Percentiles rank a stretch among this genome's conserved stretches.
Conservation (phyloP, 2,888 invertebrate species). For the Philopedon plagiatum region DNA sequence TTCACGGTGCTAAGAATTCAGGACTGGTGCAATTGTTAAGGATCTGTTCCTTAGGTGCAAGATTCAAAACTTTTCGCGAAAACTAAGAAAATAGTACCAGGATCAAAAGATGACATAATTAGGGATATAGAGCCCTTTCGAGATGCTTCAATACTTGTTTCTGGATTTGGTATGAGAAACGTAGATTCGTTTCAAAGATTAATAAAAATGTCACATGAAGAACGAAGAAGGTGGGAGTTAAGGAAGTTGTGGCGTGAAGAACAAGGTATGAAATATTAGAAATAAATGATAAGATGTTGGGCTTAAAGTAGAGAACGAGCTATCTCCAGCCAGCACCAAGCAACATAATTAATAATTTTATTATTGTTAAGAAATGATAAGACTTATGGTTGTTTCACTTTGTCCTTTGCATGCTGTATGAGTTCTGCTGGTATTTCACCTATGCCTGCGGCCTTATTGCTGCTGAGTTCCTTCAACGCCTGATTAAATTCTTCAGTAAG, state of each 20-base stretch:
- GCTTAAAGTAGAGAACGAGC: too few species aligned
- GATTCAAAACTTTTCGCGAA: constrained; percentile 31
- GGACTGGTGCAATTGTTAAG: background rate
- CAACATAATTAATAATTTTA: too few species aligned
- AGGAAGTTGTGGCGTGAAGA: constrained; percentile 44
- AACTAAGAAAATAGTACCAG: constrained; percentile 5
- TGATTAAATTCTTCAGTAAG: too few species aligned
- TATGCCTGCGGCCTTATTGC: too few species aligned
- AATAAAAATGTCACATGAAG: constrained; percentile 52
- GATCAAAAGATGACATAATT: background rate
- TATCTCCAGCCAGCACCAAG: too few species aligned
- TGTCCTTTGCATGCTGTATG: too few species aligned
- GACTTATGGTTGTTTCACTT: too few species aligned
- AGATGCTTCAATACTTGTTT: constrained; percentile 58
- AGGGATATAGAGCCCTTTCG: background rate
- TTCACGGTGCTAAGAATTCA: too few species aligned
- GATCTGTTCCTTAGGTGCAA: constrained; percentile 23
- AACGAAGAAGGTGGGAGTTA: constrained; percentile 49
- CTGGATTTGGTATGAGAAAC: constrained; percentile 62
- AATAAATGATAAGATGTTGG: too few species aligned
- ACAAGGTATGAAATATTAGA: constrained; percentile 17
- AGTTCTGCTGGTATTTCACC: too few species aligned
- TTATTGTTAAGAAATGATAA: too few species aligned
- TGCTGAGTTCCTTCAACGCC: too few species aligned
- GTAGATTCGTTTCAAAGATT: constrained; percentile 59